Evolutionary conservation across 2,797 vertebrate species (phyloP), one percentile per base, ranked within the genome.

Genomic region (Pagetopsis macropterus): DNA sequence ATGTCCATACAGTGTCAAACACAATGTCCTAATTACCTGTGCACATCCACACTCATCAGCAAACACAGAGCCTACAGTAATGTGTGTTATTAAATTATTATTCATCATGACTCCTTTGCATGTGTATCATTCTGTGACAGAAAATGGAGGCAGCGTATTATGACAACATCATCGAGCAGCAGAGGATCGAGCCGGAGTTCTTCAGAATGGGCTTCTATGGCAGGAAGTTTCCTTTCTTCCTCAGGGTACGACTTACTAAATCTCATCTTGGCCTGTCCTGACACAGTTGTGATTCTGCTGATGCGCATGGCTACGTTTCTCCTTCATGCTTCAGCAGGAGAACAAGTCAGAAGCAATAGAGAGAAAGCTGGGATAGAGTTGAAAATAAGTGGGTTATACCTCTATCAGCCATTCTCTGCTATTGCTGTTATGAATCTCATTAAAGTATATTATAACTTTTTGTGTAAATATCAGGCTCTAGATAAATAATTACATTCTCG

Each of bases 61-160:
- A 78, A 67, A 71, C 49, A 59, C 69, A 76, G 56, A 58, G 50
- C 57, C 48, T 76, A 64, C 63, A 75, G 64, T 59, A 52, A 77
- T 75, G 74, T 67, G 70, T 79, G 73, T 71, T 76, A 88, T 88
- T 76, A 71, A 80, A 79, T 61, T 21, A 65, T 86, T 79, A 84
- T 68, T 85, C 75, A 74, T 59, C 58, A 48, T 69, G 65, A 78
- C 73, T 79, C 45, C 21, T 78, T 50, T 80, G 58, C 54, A 15
- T 75, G 19, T 86, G 79, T 80, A 8, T 88, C 37, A 27, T 64
- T 67, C 54, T 73, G 75, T 76, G 66, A 69, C 92, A 99, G 98
- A 99, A 99, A 98, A 99, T 98, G 97, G 98, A 99, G 92, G 98
- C 98, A 19, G 97, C 97, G 0, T 99, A 99, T 90, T 99, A 99